Conservation (phyloP, 1,140 invertebrate species). For the Caenorhabditis briggsae region DNA sequence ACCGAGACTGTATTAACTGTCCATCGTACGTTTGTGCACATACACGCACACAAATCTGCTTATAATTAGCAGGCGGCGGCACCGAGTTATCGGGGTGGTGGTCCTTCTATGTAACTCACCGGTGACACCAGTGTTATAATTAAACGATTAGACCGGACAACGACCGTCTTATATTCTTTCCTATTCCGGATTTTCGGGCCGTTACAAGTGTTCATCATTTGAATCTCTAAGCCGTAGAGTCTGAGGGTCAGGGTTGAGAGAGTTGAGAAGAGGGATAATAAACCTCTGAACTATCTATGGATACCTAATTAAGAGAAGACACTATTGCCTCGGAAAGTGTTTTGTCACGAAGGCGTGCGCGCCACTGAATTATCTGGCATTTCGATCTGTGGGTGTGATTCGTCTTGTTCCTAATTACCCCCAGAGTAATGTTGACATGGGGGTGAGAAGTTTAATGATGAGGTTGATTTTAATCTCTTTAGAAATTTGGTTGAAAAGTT, state of each 20-base stretch:
- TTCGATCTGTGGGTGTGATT: constrained; percentile 31
- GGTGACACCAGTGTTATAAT: constrained; percentile 41
- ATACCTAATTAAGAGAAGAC: constrained; percentile 29
- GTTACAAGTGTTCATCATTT: constrained; percentile 47
- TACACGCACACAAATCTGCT: constrained; percentile 35
- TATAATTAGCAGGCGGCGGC: constrained; percentile 46
- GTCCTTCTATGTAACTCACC: neutral
- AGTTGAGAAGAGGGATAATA: neutral
- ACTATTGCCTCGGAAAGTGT: neutral
- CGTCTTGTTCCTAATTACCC: constrained; percentile 38
- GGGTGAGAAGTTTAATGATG: constrained; percentile 26
- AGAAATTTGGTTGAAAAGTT: neutral
- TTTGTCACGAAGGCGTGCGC: neutral
- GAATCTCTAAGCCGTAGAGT: neutral
- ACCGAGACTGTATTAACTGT: constrained; percentile 39
- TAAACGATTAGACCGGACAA: constrained; percentile 48
- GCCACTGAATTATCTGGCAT: neutral
- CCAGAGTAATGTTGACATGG: constrained; percentile 14
- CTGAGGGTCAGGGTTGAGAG: constrained; percentile 8
- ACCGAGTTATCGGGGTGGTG: neutral
- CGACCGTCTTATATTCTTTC: neutral
- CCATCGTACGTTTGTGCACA: neutral
- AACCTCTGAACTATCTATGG: neutral
- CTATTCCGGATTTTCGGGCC: neutral
- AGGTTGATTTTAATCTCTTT: neutral